phyloP scores from a whole-genome alignment of 1,140 invertebrate species.

The Palaemon carinicauda region DNA sequence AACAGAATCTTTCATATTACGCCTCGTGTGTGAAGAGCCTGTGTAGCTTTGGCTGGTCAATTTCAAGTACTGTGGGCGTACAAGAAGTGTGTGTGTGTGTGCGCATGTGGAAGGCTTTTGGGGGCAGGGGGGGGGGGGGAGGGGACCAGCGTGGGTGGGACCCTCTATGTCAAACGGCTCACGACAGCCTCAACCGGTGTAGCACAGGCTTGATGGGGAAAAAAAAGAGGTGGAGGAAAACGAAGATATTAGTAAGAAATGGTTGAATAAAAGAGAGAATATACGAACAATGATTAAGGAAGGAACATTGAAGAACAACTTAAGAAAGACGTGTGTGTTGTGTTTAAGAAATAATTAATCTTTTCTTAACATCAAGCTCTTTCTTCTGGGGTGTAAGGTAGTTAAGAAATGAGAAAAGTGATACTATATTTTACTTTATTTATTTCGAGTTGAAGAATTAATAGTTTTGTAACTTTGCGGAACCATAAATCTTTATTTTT shows the following conservation, averaged over 20 bases:
- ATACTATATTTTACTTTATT: too few species aligned
- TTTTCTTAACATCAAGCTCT: too few species aligned
- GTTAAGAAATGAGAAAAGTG: too few species aligned
- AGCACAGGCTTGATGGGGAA: background rate
- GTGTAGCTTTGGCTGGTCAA: background rate
- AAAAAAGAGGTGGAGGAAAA: background rate
- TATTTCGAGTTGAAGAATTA: too few species aligned
- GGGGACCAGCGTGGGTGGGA: background rate
- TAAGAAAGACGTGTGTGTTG: too few species aligned
- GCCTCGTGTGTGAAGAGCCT: background rate
- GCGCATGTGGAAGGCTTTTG: too few species aligned
- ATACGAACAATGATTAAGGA: background rate
- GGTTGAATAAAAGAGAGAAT: too few species aligned
- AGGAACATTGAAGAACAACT: background rate
- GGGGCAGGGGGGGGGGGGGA: too few species aligned
- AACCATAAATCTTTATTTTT: too few species aligned
- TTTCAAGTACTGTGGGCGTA: background rate
- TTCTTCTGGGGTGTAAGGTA: too few species aligned
- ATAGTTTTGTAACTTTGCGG: too few species aligned
- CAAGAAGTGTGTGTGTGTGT: background rate
- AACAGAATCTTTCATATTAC: background rate
- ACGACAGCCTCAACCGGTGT: background rate
- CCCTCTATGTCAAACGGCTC: background rate
- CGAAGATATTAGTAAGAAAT: background rate
- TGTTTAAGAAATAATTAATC: too few species aligned